Base-by-base conservation (phyloP, 2,113 vertebrate genomes). In the Nematolebias whitei region DNA sequence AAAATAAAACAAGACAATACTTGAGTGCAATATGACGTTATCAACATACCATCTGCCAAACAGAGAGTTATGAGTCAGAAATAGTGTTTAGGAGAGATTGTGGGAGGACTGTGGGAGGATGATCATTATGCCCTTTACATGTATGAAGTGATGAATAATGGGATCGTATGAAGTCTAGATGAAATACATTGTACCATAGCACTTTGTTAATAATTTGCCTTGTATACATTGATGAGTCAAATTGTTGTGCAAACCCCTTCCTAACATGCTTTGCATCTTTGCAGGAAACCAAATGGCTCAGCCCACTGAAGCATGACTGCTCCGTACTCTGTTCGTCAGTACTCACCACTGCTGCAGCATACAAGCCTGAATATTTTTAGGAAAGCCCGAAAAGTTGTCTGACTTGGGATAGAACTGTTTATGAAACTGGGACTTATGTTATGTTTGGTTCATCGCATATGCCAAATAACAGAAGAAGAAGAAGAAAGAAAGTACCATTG, bases 121-220 rank as follows among this genome's bases (percentile, higher is more conserved):
- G 15, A 52, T 2, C 15, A 54, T 29, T 14, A 26, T 23, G 49
- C 69, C 32, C 47, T 66, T 61, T 18, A 58, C 32, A 18, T 54
- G 26, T 20, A 38, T 22, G 18, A 54, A 59, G 19, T 57, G 13
- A 1, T 41, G 15, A 35, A 24, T 71, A 38, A 23, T 45, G n/a
- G 11, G n/a, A 43, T 19, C 8, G 5, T 19, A 43, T 11, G 22
- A 39, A 44, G n/a, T 29, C 24, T 53, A 29, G 6, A 41, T 53
- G 7, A 3, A 40, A 54, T 2, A 19, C 8, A 1, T 5, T 45
- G 18, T 9, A 45, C 18, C 2, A 8, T 35, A 45, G 32, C 19
- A 20, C 3, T 38, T 54, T 35, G 13, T 22, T 24, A 50, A 45
- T 5, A 5, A 19, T 45, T 45, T 38, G 18, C 29, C 7, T 20